These are phyloP conservation scores for Cephus rjabovi DNA, from an alignment of 2,888 invertebrate genomes.

Conservation along the genomic window DNA sequence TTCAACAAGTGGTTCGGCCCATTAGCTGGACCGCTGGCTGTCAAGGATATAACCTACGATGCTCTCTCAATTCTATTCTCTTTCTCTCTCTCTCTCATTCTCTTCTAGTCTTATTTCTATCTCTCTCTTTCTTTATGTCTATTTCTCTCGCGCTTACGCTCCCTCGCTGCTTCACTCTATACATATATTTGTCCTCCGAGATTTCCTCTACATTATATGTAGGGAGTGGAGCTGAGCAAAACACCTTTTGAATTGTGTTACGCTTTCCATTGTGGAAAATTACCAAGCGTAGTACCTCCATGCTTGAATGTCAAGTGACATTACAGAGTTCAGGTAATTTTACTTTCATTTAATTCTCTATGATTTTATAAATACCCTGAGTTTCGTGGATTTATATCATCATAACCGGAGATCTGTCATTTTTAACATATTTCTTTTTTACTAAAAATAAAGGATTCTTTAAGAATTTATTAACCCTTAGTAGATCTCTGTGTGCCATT, in stretches of 20 bases:
- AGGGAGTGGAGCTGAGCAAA: neutral
- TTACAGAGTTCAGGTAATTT: too few species aligned
- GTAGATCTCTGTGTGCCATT: too few species aligned
- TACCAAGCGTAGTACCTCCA: neutral
- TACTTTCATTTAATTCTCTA: too few species aligned
- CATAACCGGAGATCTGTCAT: neutral
- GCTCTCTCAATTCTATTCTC: neutral
- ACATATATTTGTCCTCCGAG: neutral
- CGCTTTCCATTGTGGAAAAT: neutral
- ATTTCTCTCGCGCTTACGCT: neutral
- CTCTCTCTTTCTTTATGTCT: neutral
- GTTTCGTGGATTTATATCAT: neutral
- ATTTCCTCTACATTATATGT: neutral
- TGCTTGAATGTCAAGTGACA: too few species aligned
- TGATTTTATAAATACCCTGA: neutral
- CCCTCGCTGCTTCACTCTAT: neutral
- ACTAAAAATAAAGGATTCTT: neutral
- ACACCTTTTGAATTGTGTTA: neutral
- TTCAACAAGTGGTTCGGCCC: constrained; percentile 47
- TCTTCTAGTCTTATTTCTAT: neutral
- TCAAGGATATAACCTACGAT: constrained; percentile 20
- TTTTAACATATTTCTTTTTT: neutral
- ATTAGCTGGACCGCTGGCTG: constrained; percentile 30
- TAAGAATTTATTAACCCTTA: too few species aligned
- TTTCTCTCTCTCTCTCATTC: neutral